phyloP scores from a whole-genome alignment of 2,797 vertebrate species.

The Valencia hispanica region DNA sequence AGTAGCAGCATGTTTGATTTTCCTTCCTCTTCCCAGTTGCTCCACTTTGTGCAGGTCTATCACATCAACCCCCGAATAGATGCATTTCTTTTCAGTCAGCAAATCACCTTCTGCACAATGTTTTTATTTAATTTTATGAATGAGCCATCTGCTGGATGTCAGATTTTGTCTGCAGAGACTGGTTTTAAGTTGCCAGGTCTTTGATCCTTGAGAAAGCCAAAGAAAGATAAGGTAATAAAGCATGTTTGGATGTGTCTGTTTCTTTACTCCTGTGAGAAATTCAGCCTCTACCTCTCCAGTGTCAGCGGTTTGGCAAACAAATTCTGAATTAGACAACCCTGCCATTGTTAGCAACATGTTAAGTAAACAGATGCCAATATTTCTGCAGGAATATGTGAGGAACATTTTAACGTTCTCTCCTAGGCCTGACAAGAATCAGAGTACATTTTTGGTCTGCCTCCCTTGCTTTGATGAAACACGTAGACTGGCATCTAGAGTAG shows the following conservation, averaged over 20 bases:
- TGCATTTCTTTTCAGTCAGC: not conserved
- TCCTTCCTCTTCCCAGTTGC: not conserved
- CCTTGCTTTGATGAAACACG: not conserved
- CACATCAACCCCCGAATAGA: not conserved
- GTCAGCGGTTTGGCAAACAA: not conserved
- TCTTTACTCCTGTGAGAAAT: conserved; percentile 7
- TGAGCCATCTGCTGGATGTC: not conserved
- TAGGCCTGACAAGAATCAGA: not conserved
- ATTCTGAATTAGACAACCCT: not conserved
- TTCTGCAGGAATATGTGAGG: not conserved
- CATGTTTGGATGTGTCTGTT: conserved; percentile 5
- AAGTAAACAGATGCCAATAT: not conserved
- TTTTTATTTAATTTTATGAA: not conserved
- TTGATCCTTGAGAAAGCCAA: conserved; percentile 4
- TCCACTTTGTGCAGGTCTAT: not conserved
- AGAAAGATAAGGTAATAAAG: conserved; percentile 15
- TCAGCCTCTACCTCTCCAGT: not conserved
- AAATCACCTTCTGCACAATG: not conserved
- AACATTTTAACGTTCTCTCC: not conserved
- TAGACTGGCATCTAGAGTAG: not conserved
- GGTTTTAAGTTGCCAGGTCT: not conserved
- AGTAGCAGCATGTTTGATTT: too few relatives aligned
- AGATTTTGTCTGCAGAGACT: not conserved
- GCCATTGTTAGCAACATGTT: not conserved
- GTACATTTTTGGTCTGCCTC: not conserved